Conservation (phyloP, 2,113 vertebrate genomes). For the Xenus cinereus region DNA sequence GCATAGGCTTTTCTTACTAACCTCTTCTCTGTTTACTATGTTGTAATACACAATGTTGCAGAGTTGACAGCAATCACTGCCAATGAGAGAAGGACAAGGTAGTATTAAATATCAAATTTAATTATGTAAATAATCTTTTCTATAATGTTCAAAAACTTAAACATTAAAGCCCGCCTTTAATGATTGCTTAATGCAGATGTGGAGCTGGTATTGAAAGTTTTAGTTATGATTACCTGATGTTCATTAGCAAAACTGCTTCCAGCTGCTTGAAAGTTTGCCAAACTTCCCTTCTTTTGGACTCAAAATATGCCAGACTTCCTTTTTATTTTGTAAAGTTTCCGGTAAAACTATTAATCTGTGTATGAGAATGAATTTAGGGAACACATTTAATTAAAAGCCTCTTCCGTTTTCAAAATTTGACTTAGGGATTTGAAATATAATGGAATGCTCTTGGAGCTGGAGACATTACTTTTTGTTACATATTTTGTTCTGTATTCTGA, state of each 20-base stretch:
- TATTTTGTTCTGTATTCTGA: neutral
- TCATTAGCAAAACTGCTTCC: neutral
- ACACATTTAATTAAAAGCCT: neutral
- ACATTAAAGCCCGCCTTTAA: neutral
- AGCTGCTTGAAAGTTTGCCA: neutral
- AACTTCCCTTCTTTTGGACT: neutral
- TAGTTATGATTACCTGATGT: neutral
- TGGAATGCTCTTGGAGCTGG: neutral
- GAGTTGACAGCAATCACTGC: neutral
- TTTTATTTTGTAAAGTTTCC: neutral
- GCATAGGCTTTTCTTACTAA: neutral
- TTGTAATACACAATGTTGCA: neutral
- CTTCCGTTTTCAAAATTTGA: neutral
- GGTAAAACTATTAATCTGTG: neutral
- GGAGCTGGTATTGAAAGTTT: neutral
- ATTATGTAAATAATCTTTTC: conserved; percentile 17
- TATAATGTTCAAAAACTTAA: neutral
- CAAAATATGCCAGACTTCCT: neutral
- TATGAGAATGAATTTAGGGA: neutral
- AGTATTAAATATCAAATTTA: neutral
- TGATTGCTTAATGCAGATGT: neutral
- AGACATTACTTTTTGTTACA: neutral
- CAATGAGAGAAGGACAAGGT: neutral
- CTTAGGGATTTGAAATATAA: neutral
- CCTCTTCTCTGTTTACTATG: neutral